Percentiles rank a stretch among this genome's conserved stretches.
Evolutionary conservation across 1,140 invertebrate species (phyloP).

Genomic region (Temnothorax nylanderi): DNA sequence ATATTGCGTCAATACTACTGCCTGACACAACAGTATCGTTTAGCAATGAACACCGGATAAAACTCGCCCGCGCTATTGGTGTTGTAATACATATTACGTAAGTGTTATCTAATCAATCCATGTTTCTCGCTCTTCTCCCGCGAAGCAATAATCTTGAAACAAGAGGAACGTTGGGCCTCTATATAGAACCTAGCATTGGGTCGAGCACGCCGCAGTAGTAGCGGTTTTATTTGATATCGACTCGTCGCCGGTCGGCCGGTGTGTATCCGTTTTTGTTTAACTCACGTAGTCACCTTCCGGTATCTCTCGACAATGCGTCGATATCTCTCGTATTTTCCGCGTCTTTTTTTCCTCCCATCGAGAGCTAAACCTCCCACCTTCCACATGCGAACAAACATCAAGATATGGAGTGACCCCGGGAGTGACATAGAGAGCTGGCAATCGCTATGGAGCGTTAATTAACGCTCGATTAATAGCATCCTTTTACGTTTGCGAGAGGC

Average conservation of each 20-base stretch:
- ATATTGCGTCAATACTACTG: constrained; percentile 15
- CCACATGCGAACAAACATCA: not conserved
- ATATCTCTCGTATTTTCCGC: not conserved
- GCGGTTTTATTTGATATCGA: constrained; percentile 33
- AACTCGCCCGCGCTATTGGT: not conserved
- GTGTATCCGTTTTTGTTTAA: not conserved
- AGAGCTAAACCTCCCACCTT: not conserved
- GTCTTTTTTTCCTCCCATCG: not conserved
- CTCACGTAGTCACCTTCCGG: not conserved
- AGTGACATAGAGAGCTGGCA: not conserved
- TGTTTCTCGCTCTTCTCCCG: not conserved
- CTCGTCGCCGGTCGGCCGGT: not conserved
- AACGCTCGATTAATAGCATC: constrained; percentile 15
- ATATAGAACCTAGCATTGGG: too few species aligned
- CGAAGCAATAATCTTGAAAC: not conserved
- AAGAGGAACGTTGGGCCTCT: not conserved
- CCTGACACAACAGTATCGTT: constrained; percentile 4
- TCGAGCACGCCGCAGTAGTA: constrained; percentile 8
- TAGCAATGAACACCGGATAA: constrained; percentile 6
- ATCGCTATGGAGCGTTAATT: constrained; percentile 1
- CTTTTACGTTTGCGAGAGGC: not conserved
- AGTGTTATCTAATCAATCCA: not conserved
- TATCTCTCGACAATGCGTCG: not conserved
- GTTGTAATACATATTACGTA: not conserved
- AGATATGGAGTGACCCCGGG: too few species aligned